These are phyloP conservation scores for Macrotrachela quadricornifera DNA, from an alignment of 1,140 invertebrate species.

Conservation along the genomic window DNA sequence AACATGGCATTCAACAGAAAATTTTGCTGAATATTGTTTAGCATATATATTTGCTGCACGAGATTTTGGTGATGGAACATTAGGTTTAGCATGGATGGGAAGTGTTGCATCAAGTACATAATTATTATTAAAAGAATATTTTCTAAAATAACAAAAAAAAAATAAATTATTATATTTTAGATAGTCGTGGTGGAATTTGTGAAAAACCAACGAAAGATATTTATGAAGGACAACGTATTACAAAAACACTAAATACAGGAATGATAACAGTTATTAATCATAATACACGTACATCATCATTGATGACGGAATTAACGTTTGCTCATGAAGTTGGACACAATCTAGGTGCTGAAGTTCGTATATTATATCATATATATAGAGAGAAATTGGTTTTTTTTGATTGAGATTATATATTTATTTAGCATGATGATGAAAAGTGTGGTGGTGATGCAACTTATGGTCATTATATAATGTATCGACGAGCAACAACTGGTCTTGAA, in stretches of 20 bases:
- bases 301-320: slow-evolving; percentile 86
- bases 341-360: slow-evolving; percentile 60
- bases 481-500: slow-evolving; percentile 27
- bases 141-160: too few relatives aligned
- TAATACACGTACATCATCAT: slow-evolving; percentile 77
- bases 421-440: slow-evolving; percentile 75
- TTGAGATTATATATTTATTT: too few relatives aligned
- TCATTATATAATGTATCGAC: slow-evolving; percentile 55
- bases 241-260: slow-evolving; percentile 71
- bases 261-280: slow-evolving; percentile 99
- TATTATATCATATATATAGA: slow-evolving; percentile 35
- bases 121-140: too few relatives aligned
- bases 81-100: slow-evolving; percentile 90
- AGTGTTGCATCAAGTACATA: slow-evolving; percentile 1
- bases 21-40: slow-evolving; percentile 91
- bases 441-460: slow-evolving; percentile 39
- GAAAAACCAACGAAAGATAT: slow-evolving; percentile 48
- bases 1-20: slow-evolving; percentile 81
- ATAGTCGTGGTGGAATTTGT: slow-evolving; percentile 90
- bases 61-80: slow-evolving; percentile 81
- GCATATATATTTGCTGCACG: slow-evolving; percentile 96
- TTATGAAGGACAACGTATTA: slow-evolving; percentile 12
- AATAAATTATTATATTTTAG: slow-evolving; percentile 30
- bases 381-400: slow-evolving; percentile 12
- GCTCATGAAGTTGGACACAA: slow-evolving; percentile 99